Conservation (phyloP, 1,140 invertebrate genomes). For the Bombus superbus region DNA sequence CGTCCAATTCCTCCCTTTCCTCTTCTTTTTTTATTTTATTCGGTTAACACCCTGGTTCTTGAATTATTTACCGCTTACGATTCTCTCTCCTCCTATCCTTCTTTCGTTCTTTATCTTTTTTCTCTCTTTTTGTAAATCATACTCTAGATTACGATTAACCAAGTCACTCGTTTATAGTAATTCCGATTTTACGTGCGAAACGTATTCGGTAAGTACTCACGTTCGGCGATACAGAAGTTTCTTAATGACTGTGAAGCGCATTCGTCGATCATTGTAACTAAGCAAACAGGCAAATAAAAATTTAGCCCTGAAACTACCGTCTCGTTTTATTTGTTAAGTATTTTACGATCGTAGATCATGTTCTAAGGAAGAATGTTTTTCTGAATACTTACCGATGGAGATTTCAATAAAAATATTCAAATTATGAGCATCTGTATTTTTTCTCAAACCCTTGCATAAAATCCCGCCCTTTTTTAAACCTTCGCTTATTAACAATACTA, state of each 20-base stretch:
- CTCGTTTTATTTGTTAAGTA: background rate
- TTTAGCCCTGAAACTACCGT: background rate
- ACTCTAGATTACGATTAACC: constrained; percentile 1
- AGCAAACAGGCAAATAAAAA: constrained; percentile 34
- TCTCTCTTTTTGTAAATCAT: too few species aligned
- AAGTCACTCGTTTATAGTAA: constrained; percentile 13
- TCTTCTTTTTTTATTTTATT: constrained; percentile 40
- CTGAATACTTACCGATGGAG: background rate
- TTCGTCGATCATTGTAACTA: constrained; percentile 27
- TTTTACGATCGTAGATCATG: background rate
- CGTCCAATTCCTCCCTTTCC: background rate
- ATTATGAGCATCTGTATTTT: background rate
- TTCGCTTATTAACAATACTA: background rate
- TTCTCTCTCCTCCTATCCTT: background rate
- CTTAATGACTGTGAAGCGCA: background rate
- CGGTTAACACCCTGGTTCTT: background rate
- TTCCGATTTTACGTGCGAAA: background rate
- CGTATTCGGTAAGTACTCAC: constrained; percentile 25
- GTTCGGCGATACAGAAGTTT: background rate
- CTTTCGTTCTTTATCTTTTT: background rate
- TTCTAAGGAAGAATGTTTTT: background rate
- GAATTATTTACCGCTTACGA: background rate
- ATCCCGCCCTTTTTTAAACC: too few species aligned
- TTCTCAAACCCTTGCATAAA: background rate
- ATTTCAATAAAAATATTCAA: background rate